Evolutionary conservation across 2,888 invertebrate species (phyloP).

Genomic region (Ditula angustiorana): DNA sequence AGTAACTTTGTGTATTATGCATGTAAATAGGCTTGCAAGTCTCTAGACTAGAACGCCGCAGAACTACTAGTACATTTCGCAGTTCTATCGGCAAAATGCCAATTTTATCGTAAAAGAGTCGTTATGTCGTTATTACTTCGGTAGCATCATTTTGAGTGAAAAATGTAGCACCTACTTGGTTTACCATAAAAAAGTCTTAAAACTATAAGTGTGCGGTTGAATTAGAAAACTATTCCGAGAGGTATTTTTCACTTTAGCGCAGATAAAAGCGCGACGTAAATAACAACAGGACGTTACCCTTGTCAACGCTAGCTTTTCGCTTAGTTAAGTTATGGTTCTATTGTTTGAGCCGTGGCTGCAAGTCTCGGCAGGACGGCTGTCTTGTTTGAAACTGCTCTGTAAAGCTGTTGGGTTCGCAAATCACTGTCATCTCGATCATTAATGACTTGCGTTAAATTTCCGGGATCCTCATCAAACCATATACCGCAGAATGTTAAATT

Average conservation of each 20-base stretch:
- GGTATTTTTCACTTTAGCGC: constrained; percentile 47
- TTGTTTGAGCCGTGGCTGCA: constrained; percentile 61
- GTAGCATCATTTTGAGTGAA: neutral
- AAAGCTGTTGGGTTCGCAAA: constrained; percentile 41
- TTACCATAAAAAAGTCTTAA: constrained; percentile 1
- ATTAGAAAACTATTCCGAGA: constrained; percentile 42
- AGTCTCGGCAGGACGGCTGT: constrained; percentile 43
- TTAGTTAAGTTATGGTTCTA: constrained; percentile 69
- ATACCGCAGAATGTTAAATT: constrained; percentile 24
- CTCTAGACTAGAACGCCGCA: neutral
- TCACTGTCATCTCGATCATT: constrained; percentile 49
- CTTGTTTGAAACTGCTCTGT: constrained; percentile 41
- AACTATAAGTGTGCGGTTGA: constrained; percentile 11
- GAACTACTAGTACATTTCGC: neutral
- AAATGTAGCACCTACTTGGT: neutral
- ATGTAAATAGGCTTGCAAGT: neutral
- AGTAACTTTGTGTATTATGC: constrained; percentile 1
- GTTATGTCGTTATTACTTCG: neutral
- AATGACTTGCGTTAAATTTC: constrained; percentile 41
- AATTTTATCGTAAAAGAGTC: neutral
- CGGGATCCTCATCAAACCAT: constrained; percentile 32
- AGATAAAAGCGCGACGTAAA: constrained; percentile 56
- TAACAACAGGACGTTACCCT: constrained; percentile 71
- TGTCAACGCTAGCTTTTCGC: constrained; percentile 74
- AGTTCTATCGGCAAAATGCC: neutral